Evolutionary conservation across 2,888 invertebrate genomes (phyloP), one percentile per base, ranked within the genome.

Genomic region (Empis livida): DNA sequence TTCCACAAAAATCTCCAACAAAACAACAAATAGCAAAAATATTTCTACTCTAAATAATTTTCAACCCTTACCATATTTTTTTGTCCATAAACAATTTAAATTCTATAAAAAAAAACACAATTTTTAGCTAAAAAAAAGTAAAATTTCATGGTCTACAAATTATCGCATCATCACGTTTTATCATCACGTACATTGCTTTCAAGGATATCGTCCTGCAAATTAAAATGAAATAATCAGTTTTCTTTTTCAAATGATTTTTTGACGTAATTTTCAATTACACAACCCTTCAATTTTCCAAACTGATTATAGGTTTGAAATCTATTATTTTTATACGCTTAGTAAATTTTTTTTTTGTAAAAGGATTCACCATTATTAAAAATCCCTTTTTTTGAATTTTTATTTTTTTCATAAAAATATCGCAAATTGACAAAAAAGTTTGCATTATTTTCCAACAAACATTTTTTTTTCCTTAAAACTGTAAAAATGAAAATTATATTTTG

Each of bases 101-200:
- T 37, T 14, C 37, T 14, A 2, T 15, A 37, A 37, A 5, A 37
- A 15, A 41, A 20, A 40, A 23, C 6, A 17, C 5, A 39, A 16
- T 17, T 40, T 40, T 40, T 40, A 23, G 2, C 20, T 20, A 5
- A 3, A 20, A n/a, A 32, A 32, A 32, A 31, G 11, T 27, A 6
- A 44, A 45, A 48, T 48, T 48, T 48, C 48, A 48, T 45, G 48
- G 48, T 48, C 48, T 42, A 45, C 48, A 45, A 44, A 48, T 48
- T 48, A 48, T 48, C 43, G 42, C 38, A 45, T 48, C 48, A 48
- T 48, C 48, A 42, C 17, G 5, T 27, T 27, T 27, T 20, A 5
- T 27, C 8, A 27, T 27, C 23, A 27, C 23, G 23, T 27, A 27
- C 2, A 27, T 27, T 4, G 23, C 23, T 20, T 20, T 37, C 38